These are phyloP conservation scores for Pseudoatta argentina DNA, from an alignment of 1,140 invertebrate species.

Conservation along the genomic window DNA sequence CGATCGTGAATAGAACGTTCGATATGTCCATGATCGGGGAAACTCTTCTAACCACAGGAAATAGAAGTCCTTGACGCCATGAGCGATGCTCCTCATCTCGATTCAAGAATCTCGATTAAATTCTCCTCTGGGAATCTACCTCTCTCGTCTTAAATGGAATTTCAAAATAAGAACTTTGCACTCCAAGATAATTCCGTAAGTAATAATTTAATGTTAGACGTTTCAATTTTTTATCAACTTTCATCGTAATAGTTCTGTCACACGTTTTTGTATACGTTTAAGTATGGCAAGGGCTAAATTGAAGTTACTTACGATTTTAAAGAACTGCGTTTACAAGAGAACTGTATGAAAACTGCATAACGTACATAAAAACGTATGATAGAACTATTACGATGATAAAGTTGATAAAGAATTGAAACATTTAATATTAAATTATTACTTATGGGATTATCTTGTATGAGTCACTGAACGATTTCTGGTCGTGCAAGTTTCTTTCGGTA, in stretches of 20 bases:
- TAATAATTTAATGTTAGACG: background rate
- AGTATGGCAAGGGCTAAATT: too few species aligned
- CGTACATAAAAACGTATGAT: too few species aligned
- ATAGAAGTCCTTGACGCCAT: constrained; percentile 16
- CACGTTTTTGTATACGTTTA: too few species aligned
- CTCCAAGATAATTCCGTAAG: background rate
- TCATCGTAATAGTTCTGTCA: background rate
- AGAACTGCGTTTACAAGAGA: too few species aligned
- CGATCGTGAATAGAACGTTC: constrained; percentile 22
- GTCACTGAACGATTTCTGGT: too few species aligned
- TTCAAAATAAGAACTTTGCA: background rate
- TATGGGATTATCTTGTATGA: too few species aligned
- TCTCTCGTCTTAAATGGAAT: background rate
- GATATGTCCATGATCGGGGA: constrained; percentile 26
- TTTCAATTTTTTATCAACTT: background rate
- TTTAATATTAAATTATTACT: too few species aligned
- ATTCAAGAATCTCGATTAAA: constrained; percentile 10
- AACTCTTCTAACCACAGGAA: constrained; percentile 2
- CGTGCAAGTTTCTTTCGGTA: too few species aligned
- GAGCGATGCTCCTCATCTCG: background rate
- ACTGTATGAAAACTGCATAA: too few species aligned
- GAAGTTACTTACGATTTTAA: too few species aligned
- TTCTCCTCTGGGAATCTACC: background rate
- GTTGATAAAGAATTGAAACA: too few species aligned
- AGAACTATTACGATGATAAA: too few species aligned